These are phyloP conservation scores for Pseudopipra pipra DNA, from an alignment of 2,113 vertebrate genomes.

Conservation along the genomic window DNA sequence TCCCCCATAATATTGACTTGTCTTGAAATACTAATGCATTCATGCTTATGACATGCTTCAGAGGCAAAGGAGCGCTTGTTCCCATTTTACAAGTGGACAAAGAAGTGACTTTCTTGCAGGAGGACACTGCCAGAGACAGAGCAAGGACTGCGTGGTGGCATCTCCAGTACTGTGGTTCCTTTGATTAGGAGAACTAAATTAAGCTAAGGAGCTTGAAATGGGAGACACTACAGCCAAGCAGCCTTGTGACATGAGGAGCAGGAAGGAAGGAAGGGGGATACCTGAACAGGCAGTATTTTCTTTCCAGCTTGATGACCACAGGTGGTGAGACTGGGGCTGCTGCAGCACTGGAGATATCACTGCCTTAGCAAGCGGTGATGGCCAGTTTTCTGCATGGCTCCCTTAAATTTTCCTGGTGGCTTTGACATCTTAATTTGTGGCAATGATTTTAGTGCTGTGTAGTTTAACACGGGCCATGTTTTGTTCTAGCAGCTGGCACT, in stretches of 20 bases:
- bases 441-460: background rate
- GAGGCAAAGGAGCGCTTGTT: background rate
- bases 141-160: background rate
- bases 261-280: background rate
- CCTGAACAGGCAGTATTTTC: background rate
- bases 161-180: background rate
- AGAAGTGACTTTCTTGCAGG: background rate
- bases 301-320: background rate
- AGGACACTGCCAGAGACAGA: background rate
- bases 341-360: background rate
- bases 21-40: background rate
- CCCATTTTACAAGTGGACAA: background rate
- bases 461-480: rapidly evolving
- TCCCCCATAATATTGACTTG: background rate
- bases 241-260: background rate
- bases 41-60: background rate
- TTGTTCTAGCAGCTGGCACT: background rate
- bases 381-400: background rate
- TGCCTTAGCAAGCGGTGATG: background rate
- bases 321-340: background rate
- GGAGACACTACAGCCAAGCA: background rate
- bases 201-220: background rate
- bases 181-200: background rate
- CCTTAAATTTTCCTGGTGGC: background rate
- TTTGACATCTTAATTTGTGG: background rate